These are phyloP conservation scores for Gephyroberyx darwinii DNA, from an alignment of 2,797 vertebrate genomes.

Conservation along the genomic window DNA sequence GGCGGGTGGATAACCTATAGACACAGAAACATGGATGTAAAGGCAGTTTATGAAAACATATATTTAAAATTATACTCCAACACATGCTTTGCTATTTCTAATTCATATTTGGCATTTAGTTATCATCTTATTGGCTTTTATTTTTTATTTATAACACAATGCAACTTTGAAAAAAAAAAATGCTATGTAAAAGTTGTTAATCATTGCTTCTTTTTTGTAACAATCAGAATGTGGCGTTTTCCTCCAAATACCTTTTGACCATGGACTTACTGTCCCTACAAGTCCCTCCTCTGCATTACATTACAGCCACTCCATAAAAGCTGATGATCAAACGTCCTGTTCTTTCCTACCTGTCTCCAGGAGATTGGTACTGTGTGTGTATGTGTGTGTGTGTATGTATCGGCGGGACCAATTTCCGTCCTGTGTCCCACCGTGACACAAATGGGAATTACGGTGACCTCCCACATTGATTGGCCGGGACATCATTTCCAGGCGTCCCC, in stretches of 20 bases:
- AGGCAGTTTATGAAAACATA: too few species aligned
- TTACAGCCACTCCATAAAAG: constrained; percentile 34
- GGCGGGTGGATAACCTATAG: too few species aligned
- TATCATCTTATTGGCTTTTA: too few species aligned
- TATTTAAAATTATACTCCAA: too few species aligned
- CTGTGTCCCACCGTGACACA: constrained; percentile 62
- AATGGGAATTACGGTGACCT: constrained; percentile 73
- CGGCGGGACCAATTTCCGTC: constrained; percentile 65
- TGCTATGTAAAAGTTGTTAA: background rate
- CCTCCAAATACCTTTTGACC: constrained; percentile 4
- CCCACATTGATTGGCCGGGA: constrained; percentile 74
- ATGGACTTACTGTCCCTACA: too few species aligned
- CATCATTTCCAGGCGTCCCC: constrained; percentile 70
- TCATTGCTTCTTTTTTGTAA: background rate
- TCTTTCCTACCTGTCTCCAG: constrained; percentile 30
- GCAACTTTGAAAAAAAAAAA: too few species aligned
- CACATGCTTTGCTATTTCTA: too few species aligned
- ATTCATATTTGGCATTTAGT: too few species aligned
- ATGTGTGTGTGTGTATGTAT: constrained; percentile 45
- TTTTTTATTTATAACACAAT: too few species aligned
- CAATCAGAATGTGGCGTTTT: background rate
- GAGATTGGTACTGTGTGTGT: constrained; percentile 38
- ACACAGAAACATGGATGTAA: too few species aligned
- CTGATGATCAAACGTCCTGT: constrained; percentile 64
- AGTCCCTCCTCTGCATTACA: constrained; percentile 47